Percentiles rank a stretch among this genome's conserved stretches.
These are phyloP conservation scores for Periphyllus acericola DNA, from an alignment of 2,888 invertebrate genomes.

Conservation along the genomic window DNA sequence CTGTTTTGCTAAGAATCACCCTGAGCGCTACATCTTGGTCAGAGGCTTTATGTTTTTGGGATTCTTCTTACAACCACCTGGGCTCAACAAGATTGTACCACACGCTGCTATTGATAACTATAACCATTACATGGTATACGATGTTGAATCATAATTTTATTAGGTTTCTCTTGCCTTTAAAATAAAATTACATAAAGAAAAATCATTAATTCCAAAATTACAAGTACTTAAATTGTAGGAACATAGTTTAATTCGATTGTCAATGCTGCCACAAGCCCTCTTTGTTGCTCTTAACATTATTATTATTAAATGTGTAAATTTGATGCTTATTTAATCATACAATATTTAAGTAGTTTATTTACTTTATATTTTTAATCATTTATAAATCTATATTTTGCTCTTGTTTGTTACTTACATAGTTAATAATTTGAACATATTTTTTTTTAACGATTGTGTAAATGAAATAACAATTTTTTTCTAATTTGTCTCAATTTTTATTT, in stretches of 20 bases:
- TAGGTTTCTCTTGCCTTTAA: slow-evolving; percentile 22
- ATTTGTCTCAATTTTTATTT: slow-evolving; percentile 52
- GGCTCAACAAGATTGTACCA: slow-evolving; percentile 77
- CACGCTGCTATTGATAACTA: slow-evolving; percentile 73
- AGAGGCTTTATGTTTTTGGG: slow-evolving; percentile 98
- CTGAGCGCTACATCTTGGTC: slow-evolving; percentile 85
- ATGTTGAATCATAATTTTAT: slow-evolving; percentile 66
- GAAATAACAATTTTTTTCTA: slow-evolving; percentile 35
- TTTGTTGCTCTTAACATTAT: slow-evolving; percentile 59
- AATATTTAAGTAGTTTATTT: slow-evolving; percentile 36
- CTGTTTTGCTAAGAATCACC: slow-evolving; percentile 83
- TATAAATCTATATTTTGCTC: slow-evolving; percentile 41
- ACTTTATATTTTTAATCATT: slow-evolving; percentile 45
- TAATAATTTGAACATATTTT: slow-evolving; percentile 41
- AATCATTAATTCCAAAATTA: slow-evolving; percentile 41
- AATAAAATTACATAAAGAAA: slow-evolving; percentile 25
- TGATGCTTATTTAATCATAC: slow-evolving; percentile 57
- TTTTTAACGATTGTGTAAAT: slow-evolving; percentile 53
- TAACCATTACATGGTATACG: slow-evolving; percentile 74
- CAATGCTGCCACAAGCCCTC: slow-evolving; percentile 52
- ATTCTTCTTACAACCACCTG: slow-evolving; percentile 87
- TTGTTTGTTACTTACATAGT: slow-evolving; percentile 54
- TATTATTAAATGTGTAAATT: slow-evolving; percentile 57
- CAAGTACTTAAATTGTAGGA: slow-evolving; percentile 42
- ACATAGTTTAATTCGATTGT: slow-evolving; percentile 34